A percentile compares a stretch with the other conserved stretches of the same genome.
Conservation (phyloP, 2,113 vertebrate genomes). For the Corydoras sp. region DNA sequence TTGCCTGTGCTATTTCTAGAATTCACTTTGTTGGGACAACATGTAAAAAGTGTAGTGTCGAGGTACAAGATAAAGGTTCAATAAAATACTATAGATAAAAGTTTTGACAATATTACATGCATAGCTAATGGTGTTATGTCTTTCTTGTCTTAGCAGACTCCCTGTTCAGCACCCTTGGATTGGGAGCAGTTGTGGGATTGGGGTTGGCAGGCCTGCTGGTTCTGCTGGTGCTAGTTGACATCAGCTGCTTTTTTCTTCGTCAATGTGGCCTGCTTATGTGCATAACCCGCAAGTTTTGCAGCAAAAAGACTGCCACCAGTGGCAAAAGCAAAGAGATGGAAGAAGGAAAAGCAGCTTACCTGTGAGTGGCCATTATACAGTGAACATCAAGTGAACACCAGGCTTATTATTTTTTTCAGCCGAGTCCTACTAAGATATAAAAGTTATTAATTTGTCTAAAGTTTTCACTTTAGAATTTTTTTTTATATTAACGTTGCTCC, state of each 20-base stretch:
- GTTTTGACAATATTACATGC: background rate
- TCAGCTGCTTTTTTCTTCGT: conserved; percentile 95
- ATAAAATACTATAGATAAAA: too few relatives aligned
- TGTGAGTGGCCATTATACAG: too few relatives aligned
- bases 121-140: conserved; percentile 15
- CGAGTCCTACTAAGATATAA: too few relatives aligned
- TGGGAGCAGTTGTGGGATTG: conserved; percentile 88
- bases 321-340: conserved; percentile 94
- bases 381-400: too few relatives aligned
- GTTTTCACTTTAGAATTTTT: too few relatives aligned
- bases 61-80: too few relatives aligned
- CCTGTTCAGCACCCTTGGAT: conserved; percentile 90
- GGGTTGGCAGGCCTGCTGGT: conserved; percentile 85
- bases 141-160: conserved; percentile 79
- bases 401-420: too few relatives aligned
- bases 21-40: too few relatives aligned
- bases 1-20: too few relatives aligned
- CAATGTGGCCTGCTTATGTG: conserved; percentile 95
- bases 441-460: too few relatives aligned
- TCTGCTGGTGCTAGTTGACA: conserved; percentile 84
- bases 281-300: conserved; percentile 88
- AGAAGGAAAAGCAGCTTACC: conserved; percentile 95
- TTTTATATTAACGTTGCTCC: too few relatives aligned
- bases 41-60: too few relatives aligned
- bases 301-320: conserved; percentile 89